phyloP scores from a whole-genome alignment of 1,140 invertebrate genomes.

The Ceratina australensis region DNA sequence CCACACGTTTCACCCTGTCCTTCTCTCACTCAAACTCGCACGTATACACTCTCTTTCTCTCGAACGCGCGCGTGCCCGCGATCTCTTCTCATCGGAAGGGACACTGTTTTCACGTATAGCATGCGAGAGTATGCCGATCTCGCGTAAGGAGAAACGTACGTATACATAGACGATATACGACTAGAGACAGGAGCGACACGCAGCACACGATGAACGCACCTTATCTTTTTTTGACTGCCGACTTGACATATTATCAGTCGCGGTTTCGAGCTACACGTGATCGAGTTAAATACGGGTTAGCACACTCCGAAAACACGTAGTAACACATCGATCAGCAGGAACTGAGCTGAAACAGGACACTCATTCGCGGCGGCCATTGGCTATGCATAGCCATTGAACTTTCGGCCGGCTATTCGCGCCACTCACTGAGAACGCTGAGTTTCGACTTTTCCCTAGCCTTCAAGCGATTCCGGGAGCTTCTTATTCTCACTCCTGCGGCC shows the following conservation, averaged over 20 bases:
- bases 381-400: slow-evolving; percentile 40
- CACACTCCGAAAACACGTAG: slow-evolving; percentile 51
- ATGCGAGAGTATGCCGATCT: slow-evolving; percentile 7
- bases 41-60: slow-evolving; percentile 5
- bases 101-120: background rate
- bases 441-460: slow-evolving; percentile 30
- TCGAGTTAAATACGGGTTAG: slow-evolving; percentile 45
- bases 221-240: slow-evolving; percentile 77
- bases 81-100: background rate
- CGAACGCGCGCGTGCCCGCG: slow-evolving; percentile 7
- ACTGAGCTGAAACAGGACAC: slow-evolving; percentile 59
- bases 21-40: background rate
- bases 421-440: slow-evolving; percentile 13
- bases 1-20: slow-evolving; percentile 21
- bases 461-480: background rate
- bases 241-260: slow-evolving; percentile 74
- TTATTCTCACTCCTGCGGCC: background rate
- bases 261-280: slow-evolving; percentile 40
- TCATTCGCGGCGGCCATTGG: slow-evolving; percentile 65
- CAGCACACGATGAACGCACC: slow-evolving; percentile 68
- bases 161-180: background rate
- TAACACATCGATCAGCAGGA: slow-evolving; percentile 46
- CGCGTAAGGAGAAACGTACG: slow-evolving; percentile 21
- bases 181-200: slow-evolving; percentile 12
- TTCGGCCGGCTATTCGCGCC: slow-evolving; percentile 38